Conservation (phyloP, 2,888 invertebrate species). For the Pristionchus maxplancki region DNA sequence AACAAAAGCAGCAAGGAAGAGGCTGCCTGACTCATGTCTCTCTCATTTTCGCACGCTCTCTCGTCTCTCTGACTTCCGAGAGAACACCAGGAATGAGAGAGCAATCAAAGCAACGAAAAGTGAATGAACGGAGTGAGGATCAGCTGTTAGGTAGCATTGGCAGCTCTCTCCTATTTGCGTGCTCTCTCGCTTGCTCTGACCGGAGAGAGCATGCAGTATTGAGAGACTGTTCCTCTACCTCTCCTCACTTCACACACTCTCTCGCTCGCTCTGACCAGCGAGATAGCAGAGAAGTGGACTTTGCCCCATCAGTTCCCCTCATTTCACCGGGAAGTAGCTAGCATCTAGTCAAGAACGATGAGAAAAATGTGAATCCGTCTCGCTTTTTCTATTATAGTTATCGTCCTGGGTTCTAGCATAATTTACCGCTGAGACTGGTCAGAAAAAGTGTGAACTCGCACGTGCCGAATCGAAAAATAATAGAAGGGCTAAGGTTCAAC, state of each 20-base stretch:
- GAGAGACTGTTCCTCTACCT: background rate
- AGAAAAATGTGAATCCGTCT: too few species aligned
- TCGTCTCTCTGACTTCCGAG: background rate
- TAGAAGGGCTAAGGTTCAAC: too few species aligned
- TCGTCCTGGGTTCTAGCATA: background rate
- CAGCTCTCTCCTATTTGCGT: background rate
- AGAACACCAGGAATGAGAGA: background rate
- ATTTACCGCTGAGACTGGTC: background rate
- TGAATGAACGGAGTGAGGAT: too few species aligned
- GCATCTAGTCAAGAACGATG: too few species aligned
- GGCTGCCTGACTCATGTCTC: too few species aligned
- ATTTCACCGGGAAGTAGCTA: too few species aligned
- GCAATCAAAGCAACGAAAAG: background rate
- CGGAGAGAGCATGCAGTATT: background rate
- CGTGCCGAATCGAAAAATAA: too few species aligned
- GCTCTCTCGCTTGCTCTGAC: background rate
- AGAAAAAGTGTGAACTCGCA: background rate
- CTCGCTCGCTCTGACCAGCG: background rate
- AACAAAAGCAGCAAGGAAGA: too few species aligned
- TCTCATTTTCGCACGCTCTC: background rate
- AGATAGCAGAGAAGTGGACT: too few species aligned
- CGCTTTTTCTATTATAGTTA: too few species aligned
- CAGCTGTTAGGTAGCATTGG: too few species aligned
- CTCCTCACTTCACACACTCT: background rate
- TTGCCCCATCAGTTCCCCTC: too few species aligned